A percentile compares a stretch with the other conserved stretches of the same genome.
Conservation (phyloP, 2,888 invertebrate species). For the Callosobruchus maculatus region DNA sequence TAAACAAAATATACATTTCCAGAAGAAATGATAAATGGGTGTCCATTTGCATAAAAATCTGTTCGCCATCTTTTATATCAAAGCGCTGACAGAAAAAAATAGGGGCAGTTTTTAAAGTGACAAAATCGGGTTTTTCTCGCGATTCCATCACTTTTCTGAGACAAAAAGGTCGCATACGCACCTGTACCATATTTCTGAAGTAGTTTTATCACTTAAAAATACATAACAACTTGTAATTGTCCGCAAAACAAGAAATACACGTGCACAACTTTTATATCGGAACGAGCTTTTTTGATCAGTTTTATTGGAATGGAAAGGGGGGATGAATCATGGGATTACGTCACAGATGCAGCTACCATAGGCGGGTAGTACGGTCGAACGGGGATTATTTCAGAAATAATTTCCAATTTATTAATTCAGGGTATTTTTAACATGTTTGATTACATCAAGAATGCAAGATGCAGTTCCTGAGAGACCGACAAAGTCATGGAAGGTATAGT, state of each 20-base stretch:
- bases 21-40: constrained; percentile 12
- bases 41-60: constrained; percentile 40
- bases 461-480: too few species aligned
- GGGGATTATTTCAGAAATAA: background rate
- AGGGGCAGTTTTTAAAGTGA: constrained; percentile 32
- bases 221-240: constrained; percentile 36
- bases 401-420: too few species aligned
- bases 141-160: constrained; percentile 9
- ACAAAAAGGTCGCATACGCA: constrained; percentile 23
- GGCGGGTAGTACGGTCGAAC: background rate
- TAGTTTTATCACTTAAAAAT: constrained; percentile 30
- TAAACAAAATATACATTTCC: background rate
- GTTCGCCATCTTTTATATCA: constrained; percentile 43
- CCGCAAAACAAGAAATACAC: constrained; percentile 36
- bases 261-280: constrained; percentile 43
- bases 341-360: constrained; percentile 3
- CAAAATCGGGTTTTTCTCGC: constrained; percentile 15
- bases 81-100: constrained; percentile 36
- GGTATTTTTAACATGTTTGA: too few species aligned
- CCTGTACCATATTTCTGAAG: constrained; percentile 38
- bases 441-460: too few species aligned
- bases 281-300: constrained; percentile 36
- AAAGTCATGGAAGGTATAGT: too few species aligned
- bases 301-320: constrained; percentile 20
- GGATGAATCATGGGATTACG: constrained; percentile 3